Evolutionary conservation across 2,113 vertebrate species (phyloP).

Genomic region (Pseudopipra pipra): DNA sequence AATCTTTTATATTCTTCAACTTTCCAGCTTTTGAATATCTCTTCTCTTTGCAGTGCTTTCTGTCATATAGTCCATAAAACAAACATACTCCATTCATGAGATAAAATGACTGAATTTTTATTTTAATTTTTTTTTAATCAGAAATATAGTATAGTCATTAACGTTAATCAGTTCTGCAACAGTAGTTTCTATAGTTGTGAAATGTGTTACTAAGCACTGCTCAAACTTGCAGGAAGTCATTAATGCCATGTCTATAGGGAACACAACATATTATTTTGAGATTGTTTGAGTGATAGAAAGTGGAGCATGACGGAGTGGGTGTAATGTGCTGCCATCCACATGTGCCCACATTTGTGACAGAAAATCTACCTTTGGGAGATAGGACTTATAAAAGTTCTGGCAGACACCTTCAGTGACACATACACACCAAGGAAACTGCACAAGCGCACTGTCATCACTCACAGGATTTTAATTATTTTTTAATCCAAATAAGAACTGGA

Average conservation of each 20-base stretch:
- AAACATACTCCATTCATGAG: not conserved
- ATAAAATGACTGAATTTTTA: not conserved
- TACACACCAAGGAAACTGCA: not conserved
- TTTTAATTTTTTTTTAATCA: not conserved
- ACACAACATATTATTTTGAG: not conserved
- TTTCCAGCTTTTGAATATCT: not conserved
- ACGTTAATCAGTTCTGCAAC: not conserved
- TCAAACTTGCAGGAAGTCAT: not conserved
- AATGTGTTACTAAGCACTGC: not conserved
- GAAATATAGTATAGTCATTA: not conserved
- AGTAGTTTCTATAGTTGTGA: not conserved
- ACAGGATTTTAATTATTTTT: not conserved
- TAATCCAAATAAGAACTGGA: not conserved
- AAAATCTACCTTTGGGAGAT: not conserved
- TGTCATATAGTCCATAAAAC: not conserved
- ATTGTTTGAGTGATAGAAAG: not conserved
- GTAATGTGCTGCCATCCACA: not conserved
- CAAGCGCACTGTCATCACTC: too few species aligned
- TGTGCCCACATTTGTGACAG: not conserved
- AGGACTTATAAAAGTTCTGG: not conserved
- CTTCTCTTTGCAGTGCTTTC: not conserved
- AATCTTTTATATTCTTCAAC: not conserved
- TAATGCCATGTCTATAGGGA: not conserved
- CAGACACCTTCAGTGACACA: not conserved
- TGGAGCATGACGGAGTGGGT: not conserved